Base-by-base conservation (phyloP, 2,797 vertebrate genomes). In the Karalla daura region DNA sequence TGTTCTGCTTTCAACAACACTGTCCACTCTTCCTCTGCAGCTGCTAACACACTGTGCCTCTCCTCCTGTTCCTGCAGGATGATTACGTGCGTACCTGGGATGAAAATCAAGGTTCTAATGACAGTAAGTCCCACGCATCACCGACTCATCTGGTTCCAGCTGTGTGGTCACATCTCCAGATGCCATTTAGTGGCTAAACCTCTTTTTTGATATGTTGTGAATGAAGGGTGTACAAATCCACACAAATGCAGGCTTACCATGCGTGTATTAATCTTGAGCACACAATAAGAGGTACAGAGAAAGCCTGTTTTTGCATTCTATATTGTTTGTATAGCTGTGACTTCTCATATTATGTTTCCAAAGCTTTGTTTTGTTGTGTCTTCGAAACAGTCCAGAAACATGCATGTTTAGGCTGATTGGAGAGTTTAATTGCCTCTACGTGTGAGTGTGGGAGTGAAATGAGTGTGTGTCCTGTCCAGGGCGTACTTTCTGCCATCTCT, bases 11-110 rank as follows among this genome's bases (percentile, higher is more conserved):
- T 53, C 58, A 63, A 15, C 53, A 63, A 23, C 30, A 56, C 13
- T 44, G 35, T 63, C 35, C 39, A 13, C 50, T 59, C 39, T 14
- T 21, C 55, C 14, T 18, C 12, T 36, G 23, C 30, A 50, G 25
- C 41, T 63, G 74, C 67, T 73, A 44, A 74, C 44, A 62, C 60
- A 46, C 45, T 4, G 52, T 65, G 58, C 33, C 59, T 65, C 66
- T 77, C 25, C 75, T 61, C 56, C 5, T 90, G 66, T 90, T 71
- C 78, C 56, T 76, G 28, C 87, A 99, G 98, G 98, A 98, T 62
- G 98, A 99, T 87, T 97, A 98, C 79, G 96, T 98, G 78, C 96
- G 96, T 86, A 96, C 96, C 89, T 96, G 96, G 96, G 97, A 98
- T 88, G 96, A 97, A 88, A 96, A 91, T 87, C 97, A 96, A 92